These are phyloP conservation scores for Meiosimyza decipiens DNA, from an alignment of 2,888 invertebrate genomes.

Conservation along the genomic window DNA sequence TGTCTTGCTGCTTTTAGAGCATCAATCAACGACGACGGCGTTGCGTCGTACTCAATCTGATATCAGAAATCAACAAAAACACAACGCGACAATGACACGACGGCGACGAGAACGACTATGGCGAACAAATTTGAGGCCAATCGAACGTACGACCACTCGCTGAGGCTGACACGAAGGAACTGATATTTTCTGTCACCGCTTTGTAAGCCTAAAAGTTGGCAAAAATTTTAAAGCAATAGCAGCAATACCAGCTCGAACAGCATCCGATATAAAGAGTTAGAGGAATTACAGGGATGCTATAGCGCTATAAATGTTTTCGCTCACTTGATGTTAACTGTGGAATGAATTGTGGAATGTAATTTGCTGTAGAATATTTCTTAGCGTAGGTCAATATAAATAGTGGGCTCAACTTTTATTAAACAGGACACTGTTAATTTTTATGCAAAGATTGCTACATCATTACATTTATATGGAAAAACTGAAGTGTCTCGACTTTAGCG, in stretches of 20 bases:
- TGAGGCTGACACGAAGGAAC: conserved; percentile 59
- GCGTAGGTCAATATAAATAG: conserved; percentile 8
- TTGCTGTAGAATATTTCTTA: conserved; percentile 13
- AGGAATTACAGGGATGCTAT: not conserved
- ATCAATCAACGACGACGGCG: not conserved
- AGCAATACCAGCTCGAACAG: conserved; percentile 47
- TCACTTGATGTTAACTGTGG: no score
- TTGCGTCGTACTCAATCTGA: not conserved
- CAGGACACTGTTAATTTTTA: conserved; percentile 11
- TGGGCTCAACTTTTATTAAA: not conserved
- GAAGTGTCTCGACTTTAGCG: no score
- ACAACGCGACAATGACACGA: not conserved
- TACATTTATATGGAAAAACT: no score
- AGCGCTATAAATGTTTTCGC: not conserved
- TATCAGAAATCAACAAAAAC: not conserved
- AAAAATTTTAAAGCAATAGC: conserved; percentile 42
- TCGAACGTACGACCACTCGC: conserved; percentile 52
- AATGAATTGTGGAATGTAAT: conserved; percentile 36
- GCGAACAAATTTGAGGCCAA: conserved; percentile 18
- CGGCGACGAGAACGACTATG: not conserved
- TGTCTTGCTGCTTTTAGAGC: not conserved
- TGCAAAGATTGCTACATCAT: no score
- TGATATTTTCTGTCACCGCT: conserved; percentile 49
- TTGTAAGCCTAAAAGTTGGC: conserved; percentile 49
- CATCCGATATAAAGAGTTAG: not conserved